These are phyloP conservation scores for Platyura marginata DNA, from an alignment of 1,140 invertebrate species.

Conservation along the genomic window DNA sequence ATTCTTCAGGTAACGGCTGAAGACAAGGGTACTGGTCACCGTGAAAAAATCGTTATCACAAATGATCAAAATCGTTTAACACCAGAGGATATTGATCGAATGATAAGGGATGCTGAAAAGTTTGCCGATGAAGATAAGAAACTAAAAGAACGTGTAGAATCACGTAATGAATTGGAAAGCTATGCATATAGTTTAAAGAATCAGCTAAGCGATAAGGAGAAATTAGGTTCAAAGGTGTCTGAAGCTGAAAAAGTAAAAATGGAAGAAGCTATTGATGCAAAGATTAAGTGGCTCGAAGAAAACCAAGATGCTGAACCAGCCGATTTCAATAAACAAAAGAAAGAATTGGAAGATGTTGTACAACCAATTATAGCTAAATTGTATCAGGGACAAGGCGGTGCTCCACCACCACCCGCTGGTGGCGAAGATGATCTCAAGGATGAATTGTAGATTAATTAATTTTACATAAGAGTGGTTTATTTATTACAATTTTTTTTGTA, in stretches of 20 bases:
- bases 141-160: slow-evolving; percentile 90
- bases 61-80: slow-evolving; percentile 95
- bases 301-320: slow-evolving; percentile 88
- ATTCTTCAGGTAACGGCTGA: slow-evolving; percentile 93
- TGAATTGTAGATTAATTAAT: slow-evolving; percentile 47
- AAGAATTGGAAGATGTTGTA: slow-evolving; percentile 85
- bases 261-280: slow-evolving; percentile 88
- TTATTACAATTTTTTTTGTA: background rate
- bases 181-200: slow-evolving; percentile 98
- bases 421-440: slow-evolving; percentile 72
- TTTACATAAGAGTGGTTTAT: background rate
- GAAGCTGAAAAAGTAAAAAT: slow-evolving; percentile 91
- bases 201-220: slow-evolving; percentile 94
- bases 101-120: slow-evolving; percentile 97
- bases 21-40: slow-evolving; percentile 96
- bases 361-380: slow-evolving; percentile 96
- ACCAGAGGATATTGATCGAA: slow-evolving; percentile 94
- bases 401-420: slow-evolving; percentile 42
- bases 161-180: slow-evolving; percentile 88
- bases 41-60: slow-evolving; percentile 97
- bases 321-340: slow-evolving; percentile 94
- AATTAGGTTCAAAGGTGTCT: slow-evolving; percentile 79
- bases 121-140: slow-evolving; percentile 98
- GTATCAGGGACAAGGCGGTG: slow-evolving; percentile 70
- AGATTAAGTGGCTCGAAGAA: slow-evolving; percentile 96